Evolutionary conservation across 2,888 invertebrate genomes (phyloP).

Genomic region (Pyrocoelia pectoralis): DNA sequence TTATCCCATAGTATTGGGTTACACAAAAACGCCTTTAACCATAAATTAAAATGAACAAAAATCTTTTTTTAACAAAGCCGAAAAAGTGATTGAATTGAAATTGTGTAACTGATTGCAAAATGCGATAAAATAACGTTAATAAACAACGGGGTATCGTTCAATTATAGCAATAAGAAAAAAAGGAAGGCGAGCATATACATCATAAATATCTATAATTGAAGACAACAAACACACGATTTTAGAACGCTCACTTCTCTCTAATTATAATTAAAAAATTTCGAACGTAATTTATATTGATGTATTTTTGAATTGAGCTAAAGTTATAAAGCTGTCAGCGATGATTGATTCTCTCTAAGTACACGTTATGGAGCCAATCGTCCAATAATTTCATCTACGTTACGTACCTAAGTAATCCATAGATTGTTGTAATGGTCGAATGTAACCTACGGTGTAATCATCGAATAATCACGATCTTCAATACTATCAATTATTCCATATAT

Average conservation of each 20-base stretch:
- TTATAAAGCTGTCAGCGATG: conserved; percentile 55
- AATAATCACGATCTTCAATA: conserved; percentile 45
- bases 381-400: conserved; percentile 3
- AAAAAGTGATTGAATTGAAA: background rate
- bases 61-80: background rate
- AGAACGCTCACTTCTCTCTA: conserved; percentile 47
- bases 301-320: conserved; percentile 52
- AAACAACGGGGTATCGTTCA: conserved; percentile 12
- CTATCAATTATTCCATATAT: conserved; percentile 36
- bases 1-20: conserved; percentile 36
- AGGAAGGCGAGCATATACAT: conserved; percentile 38
- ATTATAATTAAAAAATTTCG: conserved; percentile 53
- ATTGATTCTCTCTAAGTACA: conserved; percentile 53
- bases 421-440: conserved; percentile 29
- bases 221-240: conserved; percentile 48
- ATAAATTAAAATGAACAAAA: background rate
- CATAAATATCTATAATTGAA: conserved; percentile 48
- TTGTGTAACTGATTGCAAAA: background rate
- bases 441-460: conserved; percentile 50
- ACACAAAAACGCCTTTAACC: conserved; percentile 8
- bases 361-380: conserved; percentile 39
- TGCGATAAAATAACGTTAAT: background rate
- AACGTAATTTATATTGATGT: conserved; percentile 54
- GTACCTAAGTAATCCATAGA: background rate
- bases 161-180: conserved; percentile 27